These are phyloP conservation scores for Astatotilapia flaviijosephi DNA, from an alignment of 2,113 vertebrate genomes.

Conservation along the genomic window DNA sequence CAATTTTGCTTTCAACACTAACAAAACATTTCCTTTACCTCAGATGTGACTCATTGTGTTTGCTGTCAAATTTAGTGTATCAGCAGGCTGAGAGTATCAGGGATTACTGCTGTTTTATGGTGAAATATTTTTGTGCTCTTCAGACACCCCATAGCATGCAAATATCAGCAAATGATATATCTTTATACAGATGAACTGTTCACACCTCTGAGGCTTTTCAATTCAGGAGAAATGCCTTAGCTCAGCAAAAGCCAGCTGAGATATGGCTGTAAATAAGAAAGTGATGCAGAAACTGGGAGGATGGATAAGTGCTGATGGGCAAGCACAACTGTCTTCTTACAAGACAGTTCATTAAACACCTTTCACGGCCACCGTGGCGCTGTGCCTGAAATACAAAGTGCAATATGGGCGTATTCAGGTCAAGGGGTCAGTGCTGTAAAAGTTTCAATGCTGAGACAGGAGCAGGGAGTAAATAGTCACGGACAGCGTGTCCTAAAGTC, in stretches of 20 bases:
- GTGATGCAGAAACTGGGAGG: slow-evolving; percentile 47
- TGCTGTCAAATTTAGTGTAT: neutral
- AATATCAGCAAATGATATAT: slow-evolving; percentile 38
- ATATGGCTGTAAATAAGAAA: slow-evolving; percentile 61
- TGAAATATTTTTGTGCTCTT: neutral
- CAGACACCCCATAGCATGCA: slow-evolving; percentile 23
- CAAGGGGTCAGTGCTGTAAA: slow-evolving; percentile 33
- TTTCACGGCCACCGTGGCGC: slow-evolving; percentile 9
- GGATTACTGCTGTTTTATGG: neutral
- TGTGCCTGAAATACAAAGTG: slow-evolving; percentile 31
- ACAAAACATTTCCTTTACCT: neutral
- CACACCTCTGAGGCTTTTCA: slow-evolving; percentile 46
- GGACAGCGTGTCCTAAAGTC: neutral
- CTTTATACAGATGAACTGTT: slow-evolving; percentile 36
- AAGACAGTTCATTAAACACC: slow-evolving; percentile 65
- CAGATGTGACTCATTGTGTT: neutral
- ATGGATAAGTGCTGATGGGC: slow-evolving; percentile 34
- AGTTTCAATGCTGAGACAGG: slow-evolving; percentile 48
- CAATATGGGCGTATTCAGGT: slow-evolving; percentile 27
- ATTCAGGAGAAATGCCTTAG: slow-evolving; percentile 20
- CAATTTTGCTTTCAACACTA: neutral
- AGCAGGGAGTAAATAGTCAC: neutral
- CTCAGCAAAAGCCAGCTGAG: slow-evolving; percentile 59
- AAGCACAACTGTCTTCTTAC: slow-evolving; percentile 18
- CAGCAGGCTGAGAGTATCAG: neutral